A percentile compares a stretch with the other conserved stretches of the same genome.
phyloP scores from a whole-genome alignment of 2,113 vertebrate genomes.

The Motacilla tschutschensis region DNA sequence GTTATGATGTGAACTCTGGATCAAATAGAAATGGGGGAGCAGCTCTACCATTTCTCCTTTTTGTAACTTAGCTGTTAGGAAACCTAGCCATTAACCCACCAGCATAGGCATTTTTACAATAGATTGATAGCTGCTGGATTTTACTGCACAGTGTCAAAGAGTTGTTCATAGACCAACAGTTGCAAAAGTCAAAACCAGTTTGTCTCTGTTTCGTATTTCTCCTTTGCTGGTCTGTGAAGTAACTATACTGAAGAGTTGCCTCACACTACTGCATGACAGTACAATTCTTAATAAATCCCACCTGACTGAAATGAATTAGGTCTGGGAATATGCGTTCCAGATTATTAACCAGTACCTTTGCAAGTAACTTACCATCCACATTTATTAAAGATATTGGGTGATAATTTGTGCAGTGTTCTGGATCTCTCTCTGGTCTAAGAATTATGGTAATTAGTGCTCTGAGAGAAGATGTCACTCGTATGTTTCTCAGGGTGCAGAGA shows the following conservation, averaged over 20 bases:
- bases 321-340: constrained; percentile 71
- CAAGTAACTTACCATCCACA: constrained; percentile 68
- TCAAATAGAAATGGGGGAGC: neutral
- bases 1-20: neutral
- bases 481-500: constrained; percentile 40
- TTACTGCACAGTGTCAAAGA: neutral
- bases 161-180: neutral
- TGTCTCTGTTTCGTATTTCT: neutral
- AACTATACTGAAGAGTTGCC: constrained; percentile 42
- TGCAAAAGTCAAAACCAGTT: constrained; percentile 4
- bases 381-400: constrained; percentile 72
- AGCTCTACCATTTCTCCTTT: neutral
- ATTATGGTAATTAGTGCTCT: constrained; percentile 61
- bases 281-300: constrained; percentile 69
- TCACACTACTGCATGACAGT: constrained; percentile 47
- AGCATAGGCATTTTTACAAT: fast-evolving
- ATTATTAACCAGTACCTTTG: constrained; percentile 72
- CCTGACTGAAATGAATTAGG: constrained; percentile 69
- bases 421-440: constrained; percentile 62
- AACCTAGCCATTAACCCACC: neutral
- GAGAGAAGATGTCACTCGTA: constrained; percentile 45
- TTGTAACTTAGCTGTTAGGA: neutral
- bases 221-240: constrained; percentile 46
- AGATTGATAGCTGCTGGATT: neutral
- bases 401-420: constrained; percentile 70